phyloP scores from a whole-genome alignment of 2,888 invertebrate species.

The Apamea epomidion region DNA sequence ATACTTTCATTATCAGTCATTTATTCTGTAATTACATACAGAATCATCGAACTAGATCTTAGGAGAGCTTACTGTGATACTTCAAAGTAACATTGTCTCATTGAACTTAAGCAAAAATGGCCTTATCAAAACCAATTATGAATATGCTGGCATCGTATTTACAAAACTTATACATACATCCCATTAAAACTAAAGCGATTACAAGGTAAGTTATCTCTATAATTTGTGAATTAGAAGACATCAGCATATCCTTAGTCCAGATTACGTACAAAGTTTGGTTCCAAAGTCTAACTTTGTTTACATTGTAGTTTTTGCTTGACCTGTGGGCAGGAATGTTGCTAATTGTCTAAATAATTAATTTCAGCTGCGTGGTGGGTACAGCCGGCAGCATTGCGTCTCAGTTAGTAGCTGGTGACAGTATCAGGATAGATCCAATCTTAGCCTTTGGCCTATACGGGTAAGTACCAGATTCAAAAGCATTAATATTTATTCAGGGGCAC shows the following conservation, averaged over 20 bases:
- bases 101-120: slow-evolving; percentile 83
- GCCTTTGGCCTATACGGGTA: slow-evolving; percentile 95
- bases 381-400: slow-evolving; percentile 94
- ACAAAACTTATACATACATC: slow-evolving; percentile 93
- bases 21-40: slow-evolving; percentile 56
- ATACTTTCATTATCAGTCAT: slow-evolving; percentile 51
- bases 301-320: slow-evolving; percentile 19
- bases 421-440: slow-evolving; percentile 92
- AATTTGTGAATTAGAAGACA: slow-evolving; percentile 14
- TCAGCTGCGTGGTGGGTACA: slow-evolving; percentile 93
- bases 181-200: slow-evolving; percentile 94
- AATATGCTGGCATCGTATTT: slow-evolving; percentile 93
- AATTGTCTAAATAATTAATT: slow-evolving; percentile 67
- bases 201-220: slow-evolving; percentile 91
- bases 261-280: slow-evolving; percentile 51
- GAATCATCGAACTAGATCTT: slow-evolving; percentile 53
- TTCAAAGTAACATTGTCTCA: slow-evolving; percentile 27
- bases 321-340: slow-evolving; percentile 4
- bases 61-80: slow-evolving; percentile 52
- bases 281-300: slow-evolving; percentile 58
- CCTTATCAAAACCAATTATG: slow-evolving; percentile 93
- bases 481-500: background rate
- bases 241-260: slow-evolving; percentile 7
- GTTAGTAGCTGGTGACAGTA: slow-evolving; percentile 91
- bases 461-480: slow-evolving; percentile 59